phyloP scores from a whole-genome alignment of 2,888 invertebrate species.

The Drosophila parthenogenetica region DNA sequence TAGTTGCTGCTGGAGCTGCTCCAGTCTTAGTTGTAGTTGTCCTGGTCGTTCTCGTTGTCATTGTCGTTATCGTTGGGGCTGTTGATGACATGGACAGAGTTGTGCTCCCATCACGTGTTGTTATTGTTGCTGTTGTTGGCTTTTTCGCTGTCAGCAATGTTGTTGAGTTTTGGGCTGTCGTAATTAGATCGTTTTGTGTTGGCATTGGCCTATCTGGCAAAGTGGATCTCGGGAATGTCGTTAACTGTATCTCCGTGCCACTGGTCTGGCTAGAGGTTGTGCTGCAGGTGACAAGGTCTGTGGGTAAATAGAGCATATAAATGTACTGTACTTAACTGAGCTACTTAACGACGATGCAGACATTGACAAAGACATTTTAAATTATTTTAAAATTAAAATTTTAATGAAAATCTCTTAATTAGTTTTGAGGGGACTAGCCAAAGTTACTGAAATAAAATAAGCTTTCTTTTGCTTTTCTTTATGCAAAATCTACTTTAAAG shows the following conservation, averaged over 20 bases:
- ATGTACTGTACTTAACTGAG: constrained; percentile 31
- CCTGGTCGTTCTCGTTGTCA: constrained; percentile 15
- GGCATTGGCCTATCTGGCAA: constrained; percentile 75
- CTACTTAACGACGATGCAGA: constrained; percentile 28
- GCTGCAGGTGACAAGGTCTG: constrained; percentile 74
- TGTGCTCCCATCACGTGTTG: constrained; percentile 34
- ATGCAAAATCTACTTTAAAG: not conserved
- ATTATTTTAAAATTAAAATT: constrained; percentile 1
- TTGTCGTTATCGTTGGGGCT: constrained; percentile 48
- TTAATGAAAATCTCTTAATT: not conserved
- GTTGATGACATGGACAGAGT: constrained; percentile 67
- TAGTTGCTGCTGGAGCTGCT: constrained; percentile 36
- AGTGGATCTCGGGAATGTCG: constrained; percentile 71
- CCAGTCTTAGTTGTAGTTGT: not conserved
- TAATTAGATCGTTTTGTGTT: constrained; percentile 78
- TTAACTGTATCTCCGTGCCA: constrained; percentile 46
- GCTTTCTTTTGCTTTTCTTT: not conserved
- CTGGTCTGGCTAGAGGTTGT: constrained; percentile 23
- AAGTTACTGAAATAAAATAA: not conserved
- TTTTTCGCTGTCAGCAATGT: constrained; percentile 59
- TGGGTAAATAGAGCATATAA: constrained; percentile 38
- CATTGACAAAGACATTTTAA: constrained; percentile 24
- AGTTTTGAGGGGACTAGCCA: not conserved
- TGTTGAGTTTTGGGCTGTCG: constrained; percentile 64
- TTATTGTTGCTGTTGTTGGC: constrained; percentile 35